A percentile compares a stretch with the other conserved stretches of the same genome.
phyloP scores from a whole-genome alignment of 1,140 invertebrate species.

The Dendroctonus ponderosae region DNA sequence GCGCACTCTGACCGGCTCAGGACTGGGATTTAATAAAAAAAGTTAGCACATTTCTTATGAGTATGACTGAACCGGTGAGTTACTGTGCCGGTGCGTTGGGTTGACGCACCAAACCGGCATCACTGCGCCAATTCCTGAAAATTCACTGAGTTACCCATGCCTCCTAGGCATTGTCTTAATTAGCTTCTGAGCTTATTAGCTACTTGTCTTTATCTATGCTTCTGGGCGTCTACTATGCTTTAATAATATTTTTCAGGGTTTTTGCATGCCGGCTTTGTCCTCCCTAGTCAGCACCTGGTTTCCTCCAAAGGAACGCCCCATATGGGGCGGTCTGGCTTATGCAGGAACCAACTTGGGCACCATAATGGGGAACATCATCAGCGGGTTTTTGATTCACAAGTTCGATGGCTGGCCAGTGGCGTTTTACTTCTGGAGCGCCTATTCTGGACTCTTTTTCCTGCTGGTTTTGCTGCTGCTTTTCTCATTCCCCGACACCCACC shows the following conservation, averaged over 20 bases:
- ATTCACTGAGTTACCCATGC: too few species aligned
- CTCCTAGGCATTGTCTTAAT: too few species aligned
- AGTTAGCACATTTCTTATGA: too few species aligned
- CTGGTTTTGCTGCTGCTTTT: slow-evolving; percentile 25
- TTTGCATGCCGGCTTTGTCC: slow-evolving; percentile 26
- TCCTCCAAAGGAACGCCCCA: slow-evolving; percentile 21
- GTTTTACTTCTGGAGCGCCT: slow-evolving; percentile 34
- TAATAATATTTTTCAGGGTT: slow-evolving; percentile 20
- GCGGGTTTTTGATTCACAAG: slow-evolving; percentile 24
- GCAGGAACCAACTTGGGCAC: slow-evolving; percentile 31
- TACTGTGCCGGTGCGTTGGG: too few species aligned
- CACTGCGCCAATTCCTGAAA: too few species aligned
- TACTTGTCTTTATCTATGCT: too few species aligned
- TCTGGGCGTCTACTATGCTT: not conserved
- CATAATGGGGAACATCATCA: slow-evolving; percentile 31
- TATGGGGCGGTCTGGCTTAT: slow-evolving; percentile 29
- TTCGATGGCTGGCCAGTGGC: slow-evolving; percentile 27
- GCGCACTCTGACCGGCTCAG: too few species aligned
- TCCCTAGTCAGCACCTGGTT: slow-evolving; percentile 34
- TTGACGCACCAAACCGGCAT: too few species aligned
- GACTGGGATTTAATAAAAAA: too few species aligned
- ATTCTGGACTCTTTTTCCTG: slow-evolving; percentile 13
- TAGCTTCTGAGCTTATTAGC: too few species aligned
- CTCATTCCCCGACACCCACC: slow-evolving; percentile 32
- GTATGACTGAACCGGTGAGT: too few species aligned